A percentile compares a stretch with the other conserved stretches of the same genome.
Evolutionary conservation across 2,113 vertebrate species (phyloP).

Genomic region (Patagioenas fasciata): DNA sequence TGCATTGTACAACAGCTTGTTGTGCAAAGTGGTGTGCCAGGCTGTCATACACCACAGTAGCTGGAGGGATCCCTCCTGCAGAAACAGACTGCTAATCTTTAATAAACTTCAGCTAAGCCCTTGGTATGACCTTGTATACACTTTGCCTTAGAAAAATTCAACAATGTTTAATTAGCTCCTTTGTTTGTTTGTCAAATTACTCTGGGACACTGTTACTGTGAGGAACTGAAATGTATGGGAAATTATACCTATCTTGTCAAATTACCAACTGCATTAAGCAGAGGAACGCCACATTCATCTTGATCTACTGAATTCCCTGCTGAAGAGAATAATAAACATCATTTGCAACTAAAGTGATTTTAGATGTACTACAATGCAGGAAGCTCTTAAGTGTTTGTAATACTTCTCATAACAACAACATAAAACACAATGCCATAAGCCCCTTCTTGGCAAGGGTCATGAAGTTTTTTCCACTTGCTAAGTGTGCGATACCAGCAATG

Average conservation of each 20-base stretch:
- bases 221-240: constrained; percentile 13
- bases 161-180: constrained; percentile 47
- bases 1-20: constrained; percentile 1
- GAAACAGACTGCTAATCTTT: constrained; percentile 55
- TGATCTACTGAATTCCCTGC: constrained; percentile 39
- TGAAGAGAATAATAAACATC: constrained; percentile 24
- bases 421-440: neutral
- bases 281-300: constrained; percentile 9
- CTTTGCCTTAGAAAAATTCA: constrained; percentile 29
- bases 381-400: neutral
- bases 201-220: neutral
- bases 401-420: neutral
- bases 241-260: constrained; percentile 41
- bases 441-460: neutral
- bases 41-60: constrained; percentile 16
- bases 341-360: constrained; percentile 57
- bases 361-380: neutral
- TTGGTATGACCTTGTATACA: constrained; percentile 34
- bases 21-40: neutral
- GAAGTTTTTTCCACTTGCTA: neutral
- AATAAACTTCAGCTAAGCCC: constrained; percentile 62
- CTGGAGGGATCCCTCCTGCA: constrained; percentile 30
- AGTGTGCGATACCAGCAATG: neutral
- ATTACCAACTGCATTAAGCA: constrained; percentile 31
- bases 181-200: constrained; percentile 38